Percentiles rank a stretch among this genome's conserved stretches.
phyloP scores from a whole-genome alignment of 92 coral and sea anemone genomes.

The Chrysogorgia sp. region DNA sequence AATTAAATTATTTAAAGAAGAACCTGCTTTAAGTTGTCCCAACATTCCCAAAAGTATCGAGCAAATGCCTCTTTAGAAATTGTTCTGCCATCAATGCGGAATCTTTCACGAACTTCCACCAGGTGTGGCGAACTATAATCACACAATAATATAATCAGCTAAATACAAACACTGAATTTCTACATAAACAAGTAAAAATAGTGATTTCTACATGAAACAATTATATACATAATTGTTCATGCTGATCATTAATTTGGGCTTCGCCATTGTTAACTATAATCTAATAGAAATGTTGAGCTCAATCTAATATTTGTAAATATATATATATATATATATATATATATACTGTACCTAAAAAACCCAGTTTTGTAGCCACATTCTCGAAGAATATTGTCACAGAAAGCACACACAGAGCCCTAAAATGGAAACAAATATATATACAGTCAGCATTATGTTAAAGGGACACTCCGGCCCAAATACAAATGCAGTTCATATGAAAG shows the following conservation, averaged over 20 bases:
- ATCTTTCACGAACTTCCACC: conserved; percentile 96
- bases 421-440: not conserved
- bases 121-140: conserved; percentile 93
- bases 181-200: no score
- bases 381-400: conserved; percentile 80
- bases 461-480: no score
- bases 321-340: not conserved
- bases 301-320: conserved; percentile 9
- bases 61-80: conserved; percentile 84
- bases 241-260: no score
- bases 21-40: conserved; percentile 74
- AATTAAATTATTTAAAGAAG: conserved; percentile 44
- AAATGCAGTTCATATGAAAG: no score
- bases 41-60: conserved; percentile 86
- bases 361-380: conserved; percentile 85
- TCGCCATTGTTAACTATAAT: no score
- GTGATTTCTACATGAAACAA: not conserved
- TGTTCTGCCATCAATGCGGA: conserved; percentile 81
- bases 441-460: not conserved
- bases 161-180: not conserved
- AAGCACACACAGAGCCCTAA: conserved; percentile 98
- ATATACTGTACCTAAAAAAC: conserved; percentile 71
- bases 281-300: no score
- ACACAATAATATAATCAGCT: not conserved
- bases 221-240: not conserved